Base-by-base conservation (phyloP, 92 coral and sea anemone genomes). In the Palythoa grandis region DNA sequence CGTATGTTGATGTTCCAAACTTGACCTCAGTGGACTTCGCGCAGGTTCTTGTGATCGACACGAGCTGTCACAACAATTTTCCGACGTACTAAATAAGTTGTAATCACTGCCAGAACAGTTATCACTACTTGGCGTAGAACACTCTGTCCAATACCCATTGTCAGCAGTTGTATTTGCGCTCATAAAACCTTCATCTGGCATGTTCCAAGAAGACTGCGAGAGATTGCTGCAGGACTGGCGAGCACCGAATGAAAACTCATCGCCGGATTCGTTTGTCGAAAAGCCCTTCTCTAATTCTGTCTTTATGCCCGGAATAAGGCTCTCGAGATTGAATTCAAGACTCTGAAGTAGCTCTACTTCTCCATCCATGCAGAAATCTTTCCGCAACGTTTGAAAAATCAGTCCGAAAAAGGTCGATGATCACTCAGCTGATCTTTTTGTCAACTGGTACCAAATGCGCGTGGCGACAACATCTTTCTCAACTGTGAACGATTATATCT, bases 351-450 rank as follows among this genome's bases (percentile, higher is more conserved):
- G 74, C 52, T 80, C 85, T 80, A 80, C 85, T 16, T 80, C 85
- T 80, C 85, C 85, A 80, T 66, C 85, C 85, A 80, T 80, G 85
- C 85, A 80, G 72, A 80, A 80, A 80, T 66, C 74, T 80, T 80
- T 80, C 85, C 61, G 74, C 57, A 80, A 65, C 63, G 43, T 63
- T 47, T 80, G 63, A 76, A 76, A 29, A 12, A 69, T 10, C 19
- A 69, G 40, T 35, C 47, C 53, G 20, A 23, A 47, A 11, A 10
- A 14, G 74, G 3, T 15, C 11, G 2, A 78, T 47, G 14, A 7
- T 14, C 23, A 67, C 85, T 80, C 85, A 80, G 85, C 74, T 80
- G 85, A 80, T 79, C 11, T 60, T 54, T 66, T 8, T 19, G 29
- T 70, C 85, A 80, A 80, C 74, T 69, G 19, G 47, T 69, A 80